These are phyloP conservation scores for Cyanoliseus patagonus DNA, from an alignment of 2,113 vertebrate genomes.

Conservation along the genomic window DNA sequence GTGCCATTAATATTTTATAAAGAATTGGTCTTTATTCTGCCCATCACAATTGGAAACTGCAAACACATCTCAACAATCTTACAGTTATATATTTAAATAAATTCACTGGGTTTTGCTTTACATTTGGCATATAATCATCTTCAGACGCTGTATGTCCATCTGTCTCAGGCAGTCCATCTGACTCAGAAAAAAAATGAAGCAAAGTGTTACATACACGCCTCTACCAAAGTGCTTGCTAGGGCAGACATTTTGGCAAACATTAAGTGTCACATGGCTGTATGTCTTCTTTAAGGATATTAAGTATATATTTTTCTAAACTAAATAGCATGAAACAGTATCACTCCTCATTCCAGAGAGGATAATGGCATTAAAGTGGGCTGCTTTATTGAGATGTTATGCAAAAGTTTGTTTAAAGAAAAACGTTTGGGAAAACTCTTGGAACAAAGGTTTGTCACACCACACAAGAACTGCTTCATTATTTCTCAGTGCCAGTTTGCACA, in stretches of 20 bases:
- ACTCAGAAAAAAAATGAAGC: background rate
- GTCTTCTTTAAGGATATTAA: background rate
- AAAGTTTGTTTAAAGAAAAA: background rate
- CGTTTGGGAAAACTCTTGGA: background rate
- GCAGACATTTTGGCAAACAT: background rate
- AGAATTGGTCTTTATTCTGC: background rate
- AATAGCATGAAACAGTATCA: background rate
- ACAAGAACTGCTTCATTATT: background rate
- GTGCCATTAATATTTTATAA: conserved; percentile 22
- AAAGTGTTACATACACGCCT: background rate
- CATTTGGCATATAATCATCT: background rate
- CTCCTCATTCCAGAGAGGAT: background rate
- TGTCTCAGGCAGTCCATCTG: background rate
- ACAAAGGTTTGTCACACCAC: background rate
- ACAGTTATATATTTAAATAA: background rate
- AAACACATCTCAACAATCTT: background rate
- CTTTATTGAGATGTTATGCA: background rate
- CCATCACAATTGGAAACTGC: background rate
- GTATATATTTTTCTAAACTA: background rate
- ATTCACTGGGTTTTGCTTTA: background rate
- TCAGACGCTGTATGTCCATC: background rate
- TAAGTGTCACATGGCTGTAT: background rate
- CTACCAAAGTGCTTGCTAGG: background rate
- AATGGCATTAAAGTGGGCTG: background rate
- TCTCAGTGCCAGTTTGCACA: background rate